These are phyloP conservation scores for Drosophila paranaensis DNA, from an alignment of 2,888 invertebrate species.

Conservation along the genomic window DNA sequence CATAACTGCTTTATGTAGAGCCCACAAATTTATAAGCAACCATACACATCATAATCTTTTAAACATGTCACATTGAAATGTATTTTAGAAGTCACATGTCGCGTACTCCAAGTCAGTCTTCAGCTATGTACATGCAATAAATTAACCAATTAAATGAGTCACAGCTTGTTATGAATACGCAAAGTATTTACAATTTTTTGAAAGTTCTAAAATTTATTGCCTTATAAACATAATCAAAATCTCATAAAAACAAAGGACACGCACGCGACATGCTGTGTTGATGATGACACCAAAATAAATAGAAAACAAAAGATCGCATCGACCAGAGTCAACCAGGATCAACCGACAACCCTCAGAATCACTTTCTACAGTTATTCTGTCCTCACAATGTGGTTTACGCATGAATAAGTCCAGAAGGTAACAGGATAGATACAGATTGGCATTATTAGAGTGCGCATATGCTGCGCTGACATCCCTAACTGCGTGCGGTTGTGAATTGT, in stretches of 20 bases:
- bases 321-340: constrained; percentile 34
- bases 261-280: constrained; percentile 56
- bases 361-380: constrained; percentile 1
- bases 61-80: constrained; percentile 33
- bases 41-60: constrained; percentile 26
- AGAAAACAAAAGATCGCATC: constrained; percentile 31
- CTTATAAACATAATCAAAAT: constrained; percentile 76
- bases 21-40: constrained; percentile 13
- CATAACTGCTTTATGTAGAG: constrained; percentile 45
- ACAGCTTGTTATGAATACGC: constrained; percentile 44
- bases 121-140: constrained; percentile 45
- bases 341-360: constrained; percentile 34
- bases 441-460: constrained; percentile 63
- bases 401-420: constrained; percentile 37
- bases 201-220: constrained; percentile 67
- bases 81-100: not conserved
- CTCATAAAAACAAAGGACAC: constrained; percentile 69
- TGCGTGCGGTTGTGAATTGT: constrained; percentile 13
- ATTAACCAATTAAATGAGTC: constrained; percentile 53
- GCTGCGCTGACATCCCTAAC: constrained; percentile 43
- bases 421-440: constrained; percentile 63
- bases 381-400: constrained; percentile 49
- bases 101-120: not conserved
- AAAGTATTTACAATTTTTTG: constrained; percentile 36
- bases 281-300: constrained; percentile 56